Percentiles rank a stretch among this genome's conserved stretches.
Conservation (phyloP, 2,797 vertebrate species). For the Eospalax fontanierii region DNA sequence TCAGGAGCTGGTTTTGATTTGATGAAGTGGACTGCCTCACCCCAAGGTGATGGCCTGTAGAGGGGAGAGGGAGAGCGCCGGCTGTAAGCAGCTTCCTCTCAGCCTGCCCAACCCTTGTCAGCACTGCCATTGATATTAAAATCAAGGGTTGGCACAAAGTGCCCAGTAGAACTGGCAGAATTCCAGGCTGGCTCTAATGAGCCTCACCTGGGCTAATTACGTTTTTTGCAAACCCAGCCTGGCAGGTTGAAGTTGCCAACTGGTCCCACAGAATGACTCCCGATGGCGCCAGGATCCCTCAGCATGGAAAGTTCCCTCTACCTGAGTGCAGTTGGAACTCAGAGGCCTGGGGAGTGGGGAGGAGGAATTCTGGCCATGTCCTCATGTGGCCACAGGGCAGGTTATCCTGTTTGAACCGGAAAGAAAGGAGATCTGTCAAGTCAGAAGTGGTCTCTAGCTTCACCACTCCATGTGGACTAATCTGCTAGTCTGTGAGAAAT, state of each 20-base stretch:
- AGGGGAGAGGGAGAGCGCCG: neutral
- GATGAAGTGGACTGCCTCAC: constrained; percentile 28
- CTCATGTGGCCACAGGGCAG: neutral
- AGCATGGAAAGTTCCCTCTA: constrained; percentile 77
- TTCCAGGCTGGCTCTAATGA: constrained; percentile 83
- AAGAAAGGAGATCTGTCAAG: neutral
- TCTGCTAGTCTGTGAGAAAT: accelerated
- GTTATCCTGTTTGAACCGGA: neutral
- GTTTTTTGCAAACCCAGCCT: constrained; percentile 79
- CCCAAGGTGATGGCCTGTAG: neutral
- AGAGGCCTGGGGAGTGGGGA: constrained; percentile 59
- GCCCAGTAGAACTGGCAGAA: constrained; percentile 68
- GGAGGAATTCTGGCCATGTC: constrained; percentile 58
- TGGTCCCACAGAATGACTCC: constrained; percentile 73
- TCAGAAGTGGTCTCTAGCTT: too few species aligned
- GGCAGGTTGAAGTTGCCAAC: constrained; percentile 82
- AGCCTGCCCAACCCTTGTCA: constrained; percentile 64
- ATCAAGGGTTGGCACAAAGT: constrained; percentile 77
- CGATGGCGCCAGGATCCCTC: constrained; percentile 68
- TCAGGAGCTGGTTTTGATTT: neutral
- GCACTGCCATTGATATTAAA: constrained; percentile 74
- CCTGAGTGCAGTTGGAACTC: neutral
- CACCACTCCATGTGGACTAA: accelerated
- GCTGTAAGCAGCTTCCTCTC: constrained; percentile 38
- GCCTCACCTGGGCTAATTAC: constrained; percentile 86